Base-by-base conservation (phyloP, 2,888 invertebrate species). In the Chymomyza caudatula region DNA sequence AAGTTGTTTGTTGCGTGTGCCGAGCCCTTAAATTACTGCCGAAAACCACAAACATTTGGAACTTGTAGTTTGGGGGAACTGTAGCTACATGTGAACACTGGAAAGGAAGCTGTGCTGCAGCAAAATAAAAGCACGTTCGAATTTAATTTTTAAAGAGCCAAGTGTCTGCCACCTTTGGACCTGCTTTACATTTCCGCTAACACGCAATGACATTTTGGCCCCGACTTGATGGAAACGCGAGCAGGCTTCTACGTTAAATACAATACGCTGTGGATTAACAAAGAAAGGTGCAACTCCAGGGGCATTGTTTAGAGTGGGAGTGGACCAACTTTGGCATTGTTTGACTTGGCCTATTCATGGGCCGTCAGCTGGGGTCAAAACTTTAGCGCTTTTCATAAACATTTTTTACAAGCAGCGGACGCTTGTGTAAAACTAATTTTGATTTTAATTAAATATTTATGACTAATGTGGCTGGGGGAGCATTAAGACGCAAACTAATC, bases 391-490 rank as follows among this genome's bases (percentile, higher is more conserved):
- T 47, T 47, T 47, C 19, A 47, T 47, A 47, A 47, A n/a, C n/a
- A n/a, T 15, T 15, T 17, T 11, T 47, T 15, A 17, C 17, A 17
- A 2, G 47, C 17, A 17, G 17, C 8, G 56, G 8, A 56, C 29
- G 29, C 4, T 23, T 42, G n/a, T 22, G 15, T 19, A 25, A 29
- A 85, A 73, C 73, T 79, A 81, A 82, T 85, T 86, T 86, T 74
- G 75, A 80, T 71, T 87, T 86, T 76, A 83, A 87, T 86, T 81
- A 82, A 86, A 85, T 78, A 87, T 87, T 79, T 77, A 85, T 74
- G 73, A 73, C 54, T 64, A 15, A 54, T 29, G 17, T 37, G 56
- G 43, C 23, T 23, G 60, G 44, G 51, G 56, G 57, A 17, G 22
- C n/a, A 44, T 43, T 44, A 59, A 59, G 37, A 13, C 55, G 61